Evolutionary conservation across 2,888 invertebrate genomes (phyloP).

Genomic region (Philereme vetulata): DNA sequence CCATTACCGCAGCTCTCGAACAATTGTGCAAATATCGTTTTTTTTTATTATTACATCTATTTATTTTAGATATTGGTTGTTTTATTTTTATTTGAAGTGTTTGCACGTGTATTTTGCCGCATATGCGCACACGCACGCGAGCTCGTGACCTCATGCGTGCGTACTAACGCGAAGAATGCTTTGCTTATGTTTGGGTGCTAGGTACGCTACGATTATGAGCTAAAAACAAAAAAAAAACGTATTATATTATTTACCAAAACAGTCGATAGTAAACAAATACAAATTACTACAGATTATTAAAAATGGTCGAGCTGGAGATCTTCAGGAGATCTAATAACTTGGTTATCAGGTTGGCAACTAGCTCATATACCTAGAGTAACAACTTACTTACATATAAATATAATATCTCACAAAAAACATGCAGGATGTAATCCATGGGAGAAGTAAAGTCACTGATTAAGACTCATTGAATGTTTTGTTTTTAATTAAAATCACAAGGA

Average conservation of each 20-base stretch:
- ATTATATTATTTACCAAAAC: background rate
- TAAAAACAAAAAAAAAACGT: too few species aligned
- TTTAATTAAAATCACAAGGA: too few species aligned
- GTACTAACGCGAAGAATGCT: conserved; percentile 7
- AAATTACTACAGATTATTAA: too few species aligned
- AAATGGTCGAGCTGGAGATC: too few species aligned
- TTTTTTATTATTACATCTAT: conserved; percentile 49
- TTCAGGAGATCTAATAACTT: too few species aligned
- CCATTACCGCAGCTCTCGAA: conserved; percentile 51
- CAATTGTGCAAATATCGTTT: conserved; percentile 75
- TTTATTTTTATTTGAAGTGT: conserved; percentile 36
- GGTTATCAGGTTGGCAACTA: too few species aligned
- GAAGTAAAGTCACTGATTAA: too few species aligned
- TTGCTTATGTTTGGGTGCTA: conserved; percentile 1
- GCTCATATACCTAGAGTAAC: too few species aligned
- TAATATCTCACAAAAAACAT: too few species aligned
- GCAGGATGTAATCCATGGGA: too few species aligned
- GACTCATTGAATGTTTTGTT: too few species aligned
- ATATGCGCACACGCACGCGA: conserved; percentile 28
- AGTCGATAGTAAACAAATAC: background rate
- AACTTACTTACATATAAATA: too few species aligned
- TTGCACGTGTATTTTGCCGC: conserved; percentile 37
- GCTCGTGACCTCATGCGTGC: conserved; percentile 31
- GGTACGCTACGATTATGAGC: background rate
- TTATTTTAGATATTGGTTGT: conserved; percentile 52